A percentile compares a stretch with the other conserved stretches of the same genome.
phyloP scores from a whole-genome alignment of 1,140 invertebrate genomes.

The Dysdera silvatica region DNA sequence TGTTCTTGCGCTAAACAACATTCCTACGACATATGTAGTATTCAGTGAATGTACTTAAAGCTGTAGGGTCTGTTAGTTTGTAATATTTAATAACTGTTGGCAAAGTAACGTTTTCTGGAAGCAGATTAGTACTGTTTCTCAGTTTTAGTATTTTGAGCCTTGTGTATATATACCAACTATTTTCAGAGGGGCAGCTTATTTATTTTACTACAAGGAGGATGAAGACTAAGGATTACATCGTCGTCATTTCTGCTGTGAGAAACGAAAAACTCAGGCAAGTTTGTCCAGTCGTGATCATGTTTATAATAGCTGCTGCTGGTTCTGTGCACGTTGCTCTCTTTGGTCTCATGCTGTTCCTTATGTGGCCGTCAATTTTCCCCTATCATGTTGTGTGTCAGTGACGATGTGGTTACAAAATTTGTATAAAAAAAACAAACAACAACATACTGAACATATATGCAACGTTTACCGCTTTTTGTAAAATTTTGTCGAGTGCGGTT shows the following conservation, averaged over 20 bases:
- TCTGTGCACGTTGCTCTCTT: no score
- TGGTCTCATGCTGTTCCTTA: no score
- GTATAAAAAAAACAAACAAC: not conserved
- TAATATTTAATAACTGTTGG: constrained; percentile 29
- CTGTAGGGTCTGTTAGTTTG: constrained; percentile 26
- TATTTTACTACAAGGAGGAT: constrained; percentile 30
- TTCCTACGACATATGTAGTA: constrained; percentile 28
- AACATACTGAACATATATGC: constrained; percentile 2
- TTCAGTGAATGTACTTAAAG: constrained; percentile 28
- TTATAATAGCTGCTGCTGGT: no score
- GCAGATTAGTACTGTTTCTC: constrained; percentile 29
- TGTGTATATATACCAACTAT: constrained; percentile 31
- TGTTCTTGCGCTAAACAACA: no score
- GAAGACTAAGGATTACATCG: constrained; percentile 30
- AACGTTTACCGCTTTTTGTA: constrained; percentile 22
- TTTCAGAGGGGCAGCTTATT: constrained; percentile 31
- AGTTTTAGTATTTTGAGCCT: constrained; percentile 30
- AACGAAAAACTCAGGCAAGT: constrained; percentile 21
- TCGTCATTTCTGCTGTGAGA: constrained; percentile 18
- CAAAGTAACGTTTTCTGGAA: constrained; percentile 20
- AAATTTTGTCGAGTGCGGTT: constrained; percentile 21
- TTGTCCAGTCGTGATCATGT: constrained; percentile 21
- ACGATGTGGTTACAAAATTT: not conserved
- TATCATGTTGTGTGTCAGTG: constrained; percentile 16
- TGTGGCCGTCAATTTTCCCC: constrained; percentile 1